Evolutionary conservation across 2,888 invertebrate species (phyloP), one percentile per base, ranked within the genome.

Genomic region (Phoenoteleia sp.): DNA sequence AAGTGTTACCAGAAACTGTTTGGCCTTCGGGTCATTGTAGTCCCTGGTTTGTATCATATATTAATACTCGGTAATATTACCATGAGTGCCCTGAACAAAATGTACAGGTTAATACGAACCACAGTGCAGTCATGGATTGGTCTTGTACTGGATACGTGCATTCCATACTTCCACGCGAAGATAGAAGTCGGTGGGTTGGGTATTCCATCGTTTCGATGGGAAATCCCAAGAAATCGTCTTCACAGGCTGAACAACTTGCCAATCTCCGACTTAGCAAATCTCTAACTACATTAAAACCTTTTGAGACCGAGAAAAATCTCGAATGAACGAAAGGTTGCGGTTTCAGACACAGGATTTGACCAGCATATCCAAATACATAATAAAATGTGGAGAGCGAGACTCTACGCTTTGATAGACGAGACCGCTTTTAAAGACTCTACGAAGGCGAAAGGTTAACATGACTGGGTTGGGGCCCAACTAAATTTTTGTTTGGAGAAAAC

Each of bases 1-100:
- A 93, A 93, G 81, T 93, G 93, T 13, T 90, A 91, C 67, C 93
- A 94, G 84, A 89, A 92, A 87, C 79, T 93, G n/a, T 90, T 91
- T 42, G 85, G 92, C 0, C 85, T 94, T 58, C 87, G 92, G 85
- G 88, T 81, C 2, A 88, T 93, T 88, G 89, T 94, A 39, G 7
- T 58, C 1, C 76, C 58, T 4, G 3, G 15, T 0, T 2, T 49
- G 0, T 47, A 36, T n/a, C 45, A 67, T 17, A 2, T 4, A 3
- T 4, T 67, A n/a, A 29, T 29, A 0, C 6, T 64, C 0, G 75
- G 75, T 2, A 39, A 19, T 17, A 42, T 17, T 11, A 5, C 4
- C 0, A 19, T 54, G 1, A 42, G 64, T 6, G 7, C 27, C 6
- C 42, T 75, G 11, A 36, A 71, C 15, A 13, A n/a, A 21, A 15